Percentiles rank a stretch among this genome's conserved stretches.
Evolutionary conservation across 92 coral and sea anemone species (phyloP).

Genomic region (Phenganax marumi): DNA sequence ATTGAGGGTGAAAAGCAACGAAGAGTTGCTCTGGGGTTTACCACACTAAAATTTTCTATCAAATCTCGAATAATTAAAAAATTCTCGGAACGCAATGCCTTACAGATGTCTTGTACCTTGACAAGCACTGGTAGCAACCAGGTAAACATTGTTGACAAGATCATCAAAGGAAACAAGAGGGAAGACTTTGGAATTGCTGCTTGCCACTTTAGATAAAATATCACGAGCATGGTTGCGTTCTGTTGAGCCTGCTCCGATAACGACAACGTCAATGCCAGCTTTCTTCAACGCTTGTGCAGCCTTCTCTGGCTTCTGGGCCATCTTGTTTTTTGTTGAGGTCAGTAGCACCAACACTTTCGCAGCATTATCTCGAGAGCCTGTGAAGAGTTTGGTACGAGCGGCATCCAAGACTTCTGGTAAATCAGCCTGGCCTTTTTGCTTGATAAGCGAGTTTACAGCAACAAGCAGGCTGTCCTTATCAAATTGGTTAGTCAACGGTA

Average conservation of each 20-base stretch:
- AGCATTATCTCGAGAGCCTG: constrained; percentile 34
- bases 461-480: constrained; percentile 43
- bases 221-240: constrained; percentile 26
- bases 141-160: constrained; percentile 68
- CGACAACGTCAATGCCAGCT: constrained; percentile 39
- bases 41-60: too few species aligned
- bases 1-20: too few species aligned
- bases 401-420: constrained; percentile 26
- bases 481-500: constrained; percentile 45
- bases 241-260: constrained; percentile 32
- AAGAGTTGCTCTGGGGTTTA: too few species aligned
- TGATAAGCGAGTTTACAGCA: constrained; percentile 36
- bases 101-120: constrained; percentile 57
- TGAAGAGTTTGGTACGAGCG: constrained; percentile 41
- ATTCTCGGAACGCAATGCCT: not conserved
- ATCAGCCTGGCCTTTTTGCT: constrained; percentile 16
- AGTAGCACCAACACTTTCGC: constrained; percentile 29
- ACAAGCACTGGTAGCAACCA: constrained; percentile 80
- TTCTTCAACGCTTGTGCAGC: constrained; percentile 41
- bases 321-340: constrained; percentile 14
- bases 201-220: constrained; percentile 20
- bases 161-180: constrained; percentile 71
- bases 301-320: constrained; percentile 4
- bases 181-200: constrained; percentile 52
- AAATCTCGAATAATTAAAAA: not conserved